Conservation (phyloP, 2,888 invertebrate species). For the Megaustenia siamemsis region DNA sequence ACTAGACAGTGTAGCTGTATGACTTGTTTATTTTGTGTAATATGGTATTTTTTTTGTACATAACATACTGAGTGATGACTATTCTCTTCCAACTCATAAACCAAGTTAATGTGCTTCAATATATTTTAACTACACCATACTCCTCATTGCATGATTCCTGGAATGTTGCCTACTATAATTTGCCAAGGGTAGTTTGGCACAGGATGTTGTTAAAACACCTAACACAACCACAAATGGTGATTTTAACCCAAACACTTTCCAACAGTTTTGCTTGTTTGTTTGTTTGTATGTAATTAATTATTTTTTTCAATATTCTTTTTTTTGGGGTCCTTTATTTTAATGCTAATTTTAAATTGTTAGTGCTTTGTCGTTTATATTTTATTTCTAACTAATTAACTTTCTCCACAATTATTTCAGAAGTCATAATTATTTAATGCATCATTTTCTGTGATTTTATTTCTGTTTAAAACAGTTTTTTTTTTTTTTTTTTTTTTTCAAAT, state of each 20-base stretch:
- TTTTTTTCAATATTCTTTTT: too few relatives aligned
- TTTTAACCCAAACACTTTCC: not conserved
- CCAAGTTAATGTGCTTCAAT: not conserved
- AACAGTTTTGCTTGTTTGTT: too few relatives aligned
- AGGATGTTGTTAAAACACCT: not conserved
- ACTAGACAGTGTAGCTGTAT: not conserved
- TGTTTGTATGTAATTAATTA: too few relatives aligned
- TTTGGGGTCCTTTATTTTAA: too few relatives aligned
- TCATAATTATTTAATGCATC: too few relatives aligned
- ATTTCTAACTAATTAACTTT: too few relatives aligned
- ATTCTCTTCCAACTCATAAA: conserved; percentile 3
- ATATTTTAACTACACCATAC: not conserved
- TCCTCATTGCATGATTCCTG: conserved; percentile 23
- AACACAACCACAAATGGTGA: not conserved
- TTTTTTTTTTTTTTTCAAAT: too few relatives aligned
- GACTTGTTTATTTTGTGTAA: not conserved
- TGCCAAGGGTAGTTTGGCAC: not conserved
- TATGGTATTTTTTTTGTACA: not conserved
- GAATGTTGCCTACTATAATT: not conserved
- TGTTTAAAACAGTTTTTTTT: too few relatives aligned
- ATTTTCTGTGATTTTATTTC: too few relatives aligned
- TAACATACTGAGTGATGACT: not conserved
- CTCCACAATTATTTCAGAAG: too few relatives aligned
- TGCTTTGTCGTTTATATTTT: too few relatives aligned
- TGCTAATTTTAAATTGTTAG: too few relatives aligned